These are phyloP conservation scores for Mustela lutreola DNA, from an alignment of 2,113 vertebrate genomes.

Conservation along the genomic window DNA sequence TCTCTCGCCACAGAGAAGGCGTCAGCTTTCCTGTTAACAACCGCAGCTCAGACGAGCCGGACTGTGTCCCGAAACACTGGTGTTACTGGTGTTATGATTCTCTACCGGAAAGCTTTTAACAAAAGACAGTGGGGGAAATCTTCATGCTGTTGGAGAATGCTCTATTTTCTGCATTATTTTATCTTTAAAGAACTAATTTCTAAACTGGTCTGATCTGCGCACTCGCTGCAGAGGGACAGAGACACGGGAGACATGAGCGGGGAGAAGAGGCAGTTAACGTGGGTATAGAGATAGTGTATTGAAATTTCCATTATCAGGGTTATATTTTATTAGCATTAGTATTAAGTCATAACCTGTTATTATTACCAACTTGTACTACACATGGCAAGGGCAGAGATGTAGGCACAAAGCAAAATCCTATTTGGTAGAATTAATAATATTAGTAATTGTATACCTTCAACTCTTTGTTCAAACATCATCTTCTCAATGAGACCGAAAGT, in stretches of 20 bases:
- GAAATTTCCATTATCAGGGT: not conserved
- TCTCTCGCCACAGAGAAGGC: not conserved
- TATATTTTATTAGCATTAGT: not conserved
- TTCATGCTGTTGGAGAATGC: not conserved
- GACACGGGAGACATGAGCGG: not conserved
- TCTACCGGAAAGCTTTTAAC: not conserved
- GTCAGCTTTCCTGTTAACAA: not conserved
- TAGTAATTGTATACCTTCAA: not conserved
- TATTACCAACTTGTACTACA: not conserved
- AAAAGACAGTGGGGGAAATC: not conserved
- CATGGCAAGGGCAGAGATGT: not conserved
- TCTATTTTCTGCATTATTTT: not conserved
- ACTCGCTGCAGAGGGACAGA: not conserved
- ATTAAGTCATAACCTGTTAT: not conserved
- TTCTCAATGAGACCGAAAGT: not conserved
- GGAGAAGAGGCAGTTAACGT: not conserved
- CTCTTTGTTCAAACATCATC: not conserved
- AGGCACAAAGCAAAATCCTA: not conserved
- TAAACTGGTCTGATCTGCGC: not conserved
- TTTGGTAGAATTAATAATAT: not conserved
- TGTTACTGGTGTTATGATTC: not conserved
- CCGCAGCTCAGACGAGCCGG: not conserved
- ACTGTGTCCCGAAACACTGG: not conserved
- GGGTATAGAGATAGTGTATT: not conserved
- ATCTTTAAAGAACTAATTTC: not conserved